Base-by-base conservation (phyloP, 2,888 invertebrate genomes). In the Xanthorhoe designata region DNA sequence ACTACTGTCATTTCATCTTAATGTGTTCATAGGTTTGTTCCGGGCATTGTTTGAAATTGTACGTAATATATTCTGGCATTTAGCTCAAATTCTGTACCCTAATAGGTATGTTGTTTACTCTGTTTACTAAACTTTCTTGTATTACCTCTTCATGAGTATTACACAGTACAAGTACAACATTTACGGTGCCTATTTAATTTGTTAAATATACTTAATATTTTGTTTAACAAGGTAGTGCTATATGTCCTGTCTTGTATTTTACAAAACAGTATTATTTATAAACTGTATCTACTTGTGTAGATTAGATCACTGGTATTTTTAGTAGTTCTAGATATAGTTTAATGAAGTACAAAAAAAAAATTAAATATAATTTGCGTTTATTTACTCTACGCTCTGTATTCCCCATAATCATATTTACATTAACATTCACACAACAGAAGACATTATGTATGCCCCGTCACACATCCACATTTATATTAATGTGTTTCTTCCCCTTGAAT, bases 1-100 rank as follows among this genome's bases (percentile, higher is more conserved):
- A 77, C 88, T 93, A 75, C 91, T 92, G 79, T 92, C 88, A 74
- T 93, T 93, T 85, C 91, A 92, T 75, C 91, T 92, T 92, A 86
- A 91, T 75, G 80, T 89, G 49, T 89, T 92, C 64, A 66, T 84
- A 15, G 78, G 78, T 64, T 78, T 93, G 24, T 85, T 91, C 67
- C 78, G 82, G 60, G 77, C 86, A 18, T 72, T 93, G 55, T 87
- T 85, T 70, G 75, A 83, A 70, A 79, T 88, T 65, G 72, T 92
- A 47, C 79, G 74, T 67, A 77, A 81, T 59, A 87, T 92, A 69
- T 90, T 81, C 74, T 79, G 81, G 5, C 87, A 92, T 78, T 66
- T 89, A 51, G 76, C 81, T 49, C 87, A 88, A 80, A 81, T 92
- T 55, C 74, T 93, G 63, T 92, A 89, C 78, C 91, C 92, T 0